These are phyloP conservation scores for Onchidella celtica DNA, from an alignment of 2,888 invertebrate species.

Conservation along the genomic window DNA sequence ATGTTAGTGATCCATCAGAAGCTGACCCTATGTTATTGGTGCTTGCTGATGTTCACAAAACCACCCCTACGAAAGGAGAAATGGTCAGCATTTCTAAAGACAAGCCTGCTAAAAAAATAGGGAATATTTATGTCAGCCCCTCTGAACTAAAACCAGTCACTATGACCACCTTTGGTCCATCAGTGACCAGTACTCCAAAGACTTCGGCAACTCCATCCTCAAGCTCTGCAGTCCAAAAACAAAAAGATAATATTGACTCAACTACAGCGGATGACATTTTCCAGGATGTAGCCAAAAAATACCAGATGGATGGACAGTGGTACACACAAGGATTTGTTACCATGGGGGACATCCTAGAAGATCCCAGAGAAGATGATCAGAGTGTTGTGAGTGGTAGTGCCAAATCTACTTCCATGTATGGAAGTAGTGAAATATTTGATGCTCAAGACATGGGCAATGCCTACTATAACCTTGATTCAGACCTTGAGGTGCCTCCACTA, in stretches of 20 bases:
- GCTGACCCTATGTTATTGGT: constrained; percentile 50
- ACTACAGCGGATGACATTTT: constrained; percentile 25
- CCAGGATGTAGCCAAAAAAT: constrained; percentile 32
- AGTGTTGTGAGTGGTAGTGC: constrained; percentile 63
- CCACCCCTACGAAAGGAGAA: constrained; percentile 31
- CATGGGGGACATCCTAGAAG: constrained; percentile 55
- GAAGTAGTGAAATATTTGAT: constrained; percentile 67
- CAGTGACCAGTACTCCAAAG: constrained; percentile 41
- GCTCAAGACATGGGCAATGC: constrained; percentile 50
- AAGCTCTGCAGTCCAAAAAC: not conserved
- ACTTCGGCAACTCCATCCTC: not conserved
- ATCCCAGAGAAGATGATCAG: constrained; percentile 50
- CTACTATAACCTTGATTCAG: constrained; percentile 62
- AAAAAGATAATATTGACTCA: not conserved
- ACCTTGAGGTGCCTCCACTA: constrained; percentile 66
- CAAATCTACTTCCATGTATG: constrained; percentile 59
- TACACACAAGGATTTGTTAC: constrained; percentile 9
- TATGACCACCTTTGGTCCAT: constrained; percentile 39
- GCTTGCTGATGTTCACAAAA: constrained; percentile 56
- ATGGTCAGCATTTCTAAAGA: constrained; percentile 40
- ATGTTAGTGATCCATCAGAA: constrained; percentile 41
- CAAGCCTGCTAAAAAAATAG: constrained; percentile 11
- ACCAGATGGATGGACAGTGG: constrained; percentile 16
- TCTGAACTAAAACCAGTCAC: constrained; percentile 28
- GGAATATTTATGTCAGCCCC: constrained; percentile 35